These are phyloP conservation scores for Meteorus colon DNA, from an alignment of 2,888 invertebrate genomes.

Conservation along the genomic window DNA sequence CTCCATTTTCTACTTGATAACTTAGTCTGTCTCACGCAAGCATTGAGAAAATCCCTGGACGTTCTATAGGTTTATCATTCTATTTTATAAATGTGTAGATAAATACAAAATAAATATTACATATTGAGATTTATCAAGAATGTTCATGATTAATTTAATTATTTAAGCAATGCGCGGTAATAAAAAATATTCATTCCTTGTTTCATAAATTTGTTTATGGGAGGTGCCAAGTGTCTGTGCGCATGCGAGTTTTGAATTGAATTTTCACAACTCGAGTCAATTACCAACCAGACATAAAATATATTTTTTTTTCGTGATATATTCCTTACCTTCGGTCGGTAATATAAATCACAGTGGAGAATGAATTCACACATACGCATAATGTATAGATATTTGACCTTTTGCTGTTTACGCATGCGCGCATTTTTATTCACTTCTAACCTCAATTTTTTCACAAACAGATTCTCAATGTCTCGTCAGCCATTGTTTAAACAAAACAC, in stretches of 20 bases:
- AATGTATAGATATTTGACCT: no score
- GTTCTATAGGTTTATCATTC: no score
- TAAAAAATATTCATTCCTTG: background rate
- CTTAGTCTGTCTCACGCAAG: no score
- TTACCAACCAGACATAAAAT: background rate
- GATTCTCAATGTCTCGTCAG: background rate
- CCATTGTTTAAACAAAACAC: background rate
- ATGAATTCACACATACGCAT: no score
- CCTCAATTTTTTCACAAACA: background rate
- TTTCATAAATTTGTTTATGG: background rate
- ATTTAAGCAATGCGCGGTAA: background rate
- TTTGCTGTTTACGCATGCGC: background rate
- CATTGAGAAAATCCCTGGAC: no score
- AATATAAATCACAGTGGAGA: background rate
- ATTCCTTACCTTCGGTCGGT: constrained; percentile 7
- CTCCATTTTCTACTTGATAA: background rate
- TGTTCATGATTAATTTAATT: no score
- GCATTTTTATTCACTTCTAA: background rate
- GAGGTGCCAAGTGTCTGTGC: background rate
- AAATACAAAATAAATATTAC: no score
- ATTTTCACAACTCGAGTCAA: constrained; percentile 16
- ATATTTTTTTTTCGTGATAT: background rate
- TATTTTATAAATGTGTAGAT: no score
- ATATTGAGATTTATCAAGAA: no score
- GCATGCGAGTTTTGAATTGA: constrained; percentile 29